phyloP scores from a whole-genome alignment of 2,797 vertebrate species.

The Ficedula albicollis region DNA sequence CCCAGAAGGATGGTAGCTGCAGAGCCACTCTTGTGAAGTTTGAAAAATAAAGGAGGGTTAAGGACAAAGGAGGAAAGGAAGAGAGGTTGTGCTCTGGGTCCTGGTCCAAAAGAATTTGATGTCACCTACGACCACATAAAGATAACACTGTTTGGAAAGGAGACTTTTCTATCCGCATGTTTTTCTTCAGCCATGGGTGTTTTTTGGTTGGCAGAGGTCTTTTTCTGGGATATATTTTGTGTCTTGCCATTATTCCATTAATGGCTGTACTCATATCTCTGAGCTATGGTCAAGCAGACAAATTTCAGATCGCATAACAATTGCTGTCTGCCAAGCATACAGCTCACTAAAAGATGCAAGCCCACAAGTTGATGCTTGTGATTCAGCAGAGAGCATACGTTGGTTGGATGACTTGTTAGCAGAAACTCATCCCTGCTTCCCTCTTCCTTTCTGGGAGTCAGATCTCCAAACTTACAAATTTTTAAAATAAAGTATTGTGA shows the following conservation, averaged over 20 bases:
- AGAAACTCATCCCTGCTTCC: slow-evolving; percentile 10
- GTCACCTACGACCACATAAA: not conserved
- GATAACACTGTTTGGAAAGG: not conserved
- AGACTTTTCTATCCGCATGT: not conserved
- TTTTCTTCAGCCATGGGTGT: not conserved
- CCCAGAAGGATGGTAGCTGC: not conserved
- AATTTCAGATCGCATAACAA: slow-evolving; percentile 9
- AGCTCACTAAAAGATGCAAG: slow-evolving; percentile 61
- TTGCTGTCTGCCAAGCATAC: not conserved
- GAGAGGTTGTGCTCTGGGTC: not conserved
- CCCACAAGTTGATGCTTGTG: not conserved
- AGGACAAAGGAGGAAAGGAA: not conserved
- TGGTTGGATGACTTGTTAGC: not conserved
- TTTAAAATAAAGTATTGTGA: not conserved
- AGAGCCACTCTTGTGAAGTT: not conserved
- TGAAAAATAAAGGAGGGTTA: not conserved
- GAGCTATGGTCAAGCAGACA: slow-evolving; percentile 4
- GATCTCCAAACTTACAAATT: not conserved
- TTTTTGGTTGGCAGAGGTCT: not conserved
- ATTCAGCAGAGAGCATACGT: not conserved
- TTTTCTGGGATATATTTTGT: not conserved
- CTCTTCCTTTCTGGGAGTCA: not conserved
- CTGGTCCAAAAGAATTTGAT: not conserved
- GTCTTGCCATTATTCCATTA: not conserved
- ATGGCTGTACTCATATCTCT: not conserved